Evolutionary conservation across 2,113 vertebrate species (phyloP).

Genomic region (Equus przewalskii): DNA sequence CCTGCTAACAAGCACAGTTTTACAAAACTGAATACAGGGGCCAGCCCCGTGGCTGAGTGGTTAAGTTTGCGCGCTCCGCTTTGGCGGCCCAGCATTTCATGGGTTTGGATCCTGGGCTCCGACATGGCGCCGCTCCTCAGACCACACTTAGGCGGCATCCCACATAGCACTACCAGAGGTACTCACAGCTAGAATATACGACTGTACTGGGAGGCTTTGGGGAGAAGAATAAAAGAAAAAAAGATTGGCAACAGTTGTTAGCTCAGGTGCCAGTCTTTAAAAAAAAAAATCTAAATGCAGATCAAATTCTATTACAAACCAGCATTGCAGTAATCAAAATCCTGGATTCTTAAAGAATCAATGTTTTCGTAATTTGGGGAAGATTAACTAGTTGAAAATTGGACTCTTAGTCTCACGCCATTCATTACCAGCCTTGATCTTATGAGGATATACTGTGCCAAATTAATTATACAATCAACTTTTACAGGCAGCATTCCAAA

Average conservation of each 20-base stretch:
- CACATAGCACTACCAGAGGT: too few relatives aligned
- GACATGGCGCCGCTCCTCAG: too few relatives aligned
- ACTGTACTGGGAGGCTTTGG: too few relatives aligned
- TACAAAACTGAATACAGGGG: background rate
- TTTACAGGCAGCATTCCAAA: slow-evolving; percentile 13
- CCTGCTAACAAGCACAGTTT: background rate
- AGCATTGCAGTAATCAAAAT: slow-evolving; percentile 20
- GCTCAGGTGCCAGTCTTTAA: too few relatives aligned
- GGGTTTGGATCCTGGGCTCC: too few relatives aligned
- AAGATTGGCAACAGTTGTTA: too few relatives aligned
- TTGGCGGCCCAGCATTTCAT: too few relatives aligned
- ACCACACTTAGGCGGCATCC: too few relatives aligned
- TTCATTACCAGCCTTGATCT: background rate
- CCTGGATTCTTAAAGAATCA: background rate
- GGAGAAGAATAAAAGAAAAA: too few relatives aligned
- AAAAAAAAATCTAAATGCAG: background rate
- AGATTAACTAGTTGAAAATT: slow-evolving; percentile 49
- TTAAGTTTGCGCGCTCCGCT: too few relatives aligned
- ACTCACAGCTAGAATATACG: too few relatives aligned
- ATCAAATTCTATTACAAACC: slow-evolving; percentile 37
- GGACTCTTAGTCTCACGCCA: background rate
- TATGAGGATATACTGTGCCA: background rate
- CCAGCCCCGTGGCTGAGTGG: too few relatives aligned
- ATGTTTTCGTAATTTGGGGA: background rate
- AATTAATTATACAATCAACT: slow-evolving; percentile 16